Conservation (phyloP, 2,113 vertebrate species). For the Rhynchopsitta pachyrhyncha region DNA sequence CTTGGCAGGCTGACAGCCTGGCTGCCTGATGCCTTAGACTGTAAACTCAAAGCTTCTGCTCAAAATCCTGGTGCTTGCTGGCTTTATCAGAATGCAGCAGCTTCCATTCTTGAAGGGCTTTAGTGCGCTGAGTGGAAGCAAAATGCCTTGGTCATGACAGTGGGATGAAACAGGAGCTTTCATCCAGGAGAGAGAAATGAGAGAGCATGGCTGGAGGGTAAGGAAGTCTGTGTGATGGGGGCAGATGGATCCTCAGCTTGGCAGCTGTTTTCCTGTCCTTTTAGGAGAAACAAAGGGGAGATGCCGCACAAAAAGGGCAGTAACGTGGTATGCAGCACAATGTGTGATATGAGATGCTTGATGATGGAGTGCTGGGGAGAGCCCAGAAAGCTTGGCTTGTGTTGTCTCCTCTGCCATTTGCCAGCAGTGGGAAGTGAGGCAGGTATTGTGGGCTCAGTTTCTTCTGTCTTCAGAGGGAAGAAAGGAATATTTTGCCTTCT, state of each 20-base stretch:
- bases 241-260: neutral
- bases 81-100: neutral
- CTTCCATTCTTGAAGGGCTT: neutral
- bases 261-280: neutral
- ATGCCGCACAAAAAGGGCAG: neutral
- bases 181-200: neutral
- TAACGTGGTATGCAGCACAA: neutral
- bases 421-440: neutral
- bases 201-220: neutral
- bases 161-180: neutral
- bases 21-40: accelerated
- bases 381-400: neutral
- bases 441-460: neutral
- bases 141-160: neutral
- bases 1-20: neutral
- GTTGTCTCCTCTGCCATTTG: neutral
- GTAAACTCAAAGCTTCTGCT: neutral
- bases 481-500: neutral
- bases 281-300: neutral
- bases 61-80: neutral
- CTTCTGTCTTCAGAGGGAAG: neutral
- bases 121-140: neutral
- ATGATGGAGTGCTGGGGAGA: neutral
- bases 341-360: neutral
- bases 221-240: neutral